Conservation (phyloP, 2,113 vertebrate genomes). For the Todiramphus saurophagus region DNA sequence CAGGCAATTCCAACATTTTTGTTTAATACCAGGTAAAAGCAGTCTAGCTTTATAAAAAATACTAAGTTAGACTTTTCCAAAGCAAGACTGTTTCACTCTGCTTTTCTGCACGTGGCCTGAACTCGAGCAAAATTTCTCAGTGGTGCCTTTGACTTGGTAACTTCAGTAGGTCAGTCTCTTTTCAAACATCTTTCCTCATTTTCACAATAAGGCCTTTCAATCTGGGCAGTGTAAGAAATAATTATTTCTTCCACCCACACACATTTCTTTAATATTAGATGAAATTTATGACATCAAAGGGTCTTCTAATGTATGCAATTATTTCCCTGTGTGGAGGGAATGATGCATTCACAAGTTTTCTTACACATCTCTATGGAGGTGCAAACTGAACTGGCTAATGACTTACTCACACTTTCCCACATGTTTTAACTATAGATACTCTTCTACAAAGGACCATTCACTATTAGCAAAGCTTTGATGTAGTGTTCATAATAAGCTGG, state of each 20-base stretch:
- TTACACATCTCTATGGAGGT: background rate
- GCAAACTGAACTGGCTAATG: slow-evolving; percentile 3
- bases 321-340: background rate
- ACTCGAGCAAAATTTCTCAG: background rate
- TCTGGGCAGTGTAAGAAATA: background rate
- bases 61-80: background rate
- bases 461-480: slow-evolving; percentile 2
- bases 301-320: background rate
- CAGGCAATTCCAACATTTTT: background rate
- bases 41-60: background rate
- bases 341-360: background rate
- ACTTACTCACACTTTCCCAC: background rate
- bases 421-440: background rate
- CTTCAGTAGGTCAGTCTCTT: background rate
- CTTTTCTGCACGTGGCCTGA: background rate
- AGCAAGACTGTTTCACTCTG: background rate
- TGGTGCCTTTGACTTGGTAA: background rate
- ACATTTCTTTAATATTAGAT: slow-evolving; percentile 1
- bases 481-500: background rate
- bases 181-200: background rate
- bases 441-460: background rate
- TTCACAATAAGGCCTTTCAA: background rate
- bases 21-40: background rate
- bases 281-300: background rate
- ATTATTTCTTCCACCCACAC: background rate